Evolutionary conservation across 2,888 invertebrate species (phyloP), one percentile per base, ranked within the genome.

Genomic region (Drosophila borealis): DNA sequence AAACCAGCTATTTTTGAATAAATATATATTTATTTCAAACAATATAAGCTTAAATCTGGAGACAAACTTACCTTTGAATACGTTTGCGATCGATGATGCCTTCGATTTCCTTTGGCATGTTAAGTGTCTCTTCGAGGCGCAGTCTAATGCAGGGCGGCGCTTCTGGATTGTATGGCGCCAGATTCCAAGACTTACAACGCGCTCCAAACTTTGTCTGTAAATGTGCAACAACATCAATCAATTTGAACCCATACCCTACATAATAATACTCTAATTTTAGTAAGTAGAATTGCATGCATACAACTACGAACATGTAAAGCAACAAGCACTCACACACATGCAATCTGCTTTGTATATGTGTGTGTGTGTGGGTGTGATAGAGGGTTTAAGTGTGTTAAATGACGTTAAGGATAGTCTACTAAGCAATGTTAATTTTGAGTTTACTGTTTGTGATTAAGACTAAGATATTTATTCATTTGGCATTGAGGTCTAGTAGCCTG

Each of bases 131-230:
- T 81, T 95, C 94, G 80, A 95, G 91, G 44, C 95, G 93, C 41
- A 95, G 78, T 78, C 94, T 94, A 17, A 95, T 93, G 71, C 94
- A 93, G 1, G 95, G 94, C 79, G 89, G 93, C 72, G 88, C 93
- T 91, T 91, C 93, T 66, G 93, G 91, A 93, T 93, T 88, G 88
- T 92, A 92, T 0, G 93, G 93, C 13, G 95, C 95, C 90, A 96
- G 95, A 48, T 95, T 94, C 96, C 96, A 97, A 19, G 96, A 97
- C 80, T 96, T 94, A 64, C 96, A 95, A 50, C 97, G 94, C 89
- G 96, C 96, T 78, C 95, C 95, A 92, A 97, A 97, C 92, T 97
- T 97, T 85, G 94, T 95, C 97, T 97, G 93, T 59, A 88, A 89
- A 56, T 69, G 49, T 51, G 51, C 36, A 8, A 14, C n/a, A 49